These are phyloP conservation scores for Octopus bimaculoides DNA, from an alignment of 1,140 invertebrate genomes.

Conservation along the genomic window DNA sequence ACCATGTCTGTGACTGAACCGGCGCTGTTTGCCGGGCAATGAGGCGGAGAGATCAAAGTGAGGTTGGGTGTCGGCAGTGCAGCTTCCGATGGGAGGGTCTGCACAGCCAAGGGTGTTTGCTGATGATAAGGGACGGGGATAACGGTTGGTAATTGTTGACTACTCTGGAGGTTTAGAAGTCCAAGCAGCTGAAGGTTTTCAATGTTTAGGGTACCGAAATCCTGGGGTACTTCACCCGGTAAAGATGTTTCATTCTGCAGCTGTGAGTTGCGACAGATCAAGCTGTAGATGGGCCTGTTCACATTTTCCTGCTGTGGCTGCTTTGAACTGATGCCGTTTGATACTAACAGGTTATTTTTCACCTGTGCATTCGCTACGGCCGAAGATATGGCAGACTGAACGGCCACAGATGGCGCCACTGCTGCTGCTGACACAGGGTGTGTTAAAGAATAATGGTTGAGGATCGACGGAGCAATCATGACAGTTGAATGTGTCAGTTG, in stretches of 20 bases:
- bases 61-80: not conserved
- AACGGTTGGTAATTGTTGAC: not conserved
- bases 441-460: not conserved
- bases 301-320: too few species aligned
- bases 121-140: not conserved
- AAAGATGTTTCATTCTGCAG: not conserved
- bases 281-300: too few species aligned
- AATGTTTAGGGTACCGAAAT: not conserved
- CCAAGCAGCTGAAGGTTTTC: not conserved
- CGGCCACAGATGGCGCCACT: not conserved
- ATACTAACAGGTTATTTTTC: not conserved
- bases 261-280: too few species aligned
- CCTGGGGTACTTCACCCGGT: not conserved
- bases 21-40: not conserved
- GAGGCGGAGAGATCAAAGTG: not conserved
- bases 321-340: not conserved
- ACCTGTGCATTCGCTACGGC: not conserved
- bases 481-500: too few species aligned
- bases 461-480: not conserved
- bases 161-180: not conserved
- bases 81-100: not conserved
- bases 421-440: conserved; percentile 14
- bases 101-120: not conserved
- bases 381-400: not conserved
- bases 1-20: not conserved